Percentiles rank a stretch among this genome's conserved stretches.
These are phyloP conservation scores for Myopa tessellatipennis DNA, from an alignment of 2,888 invertebrate genomes.

Conservation along the genomic window DNA sequence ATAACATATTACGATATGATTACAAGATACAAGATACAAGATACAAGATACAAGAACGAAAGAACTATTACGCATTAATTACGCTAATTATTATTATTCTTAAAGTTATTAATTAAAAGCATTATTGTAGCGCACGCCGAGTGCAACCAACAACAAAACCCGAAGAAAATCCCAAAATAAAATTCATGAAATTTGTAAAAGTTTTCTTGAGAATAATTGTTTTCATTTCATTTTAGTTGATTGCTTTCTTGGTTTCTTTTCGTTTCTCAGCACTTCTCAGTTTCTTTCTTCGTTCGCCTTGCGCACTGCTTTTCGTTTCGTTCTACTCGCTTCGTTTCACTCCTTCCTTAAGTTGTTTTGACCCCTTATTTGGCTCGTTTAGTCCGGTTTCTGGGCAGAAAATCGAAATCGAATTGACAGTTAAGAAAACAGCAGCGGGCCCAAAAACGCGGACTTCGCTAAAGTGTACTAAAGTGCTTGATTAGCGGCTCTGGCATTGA, in stretches of 20 bases:
- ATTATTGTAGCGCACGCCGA: conserved; percentile 44
- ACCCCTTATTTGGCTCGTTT: neutral
- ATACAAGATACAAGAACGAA: conserved; percentile 24
- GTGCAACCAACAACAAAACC: conserved; percentile 30
- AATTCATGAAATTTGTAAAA: conserved; percentile 54
- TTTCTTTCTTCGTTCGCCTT: neutral
- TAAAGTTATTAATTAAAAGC: conserved; percentile 41
- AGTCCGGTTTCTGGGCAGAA: neutral
- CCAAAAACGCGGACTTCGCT: neutral
- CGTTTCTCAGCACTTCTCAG: neutral
- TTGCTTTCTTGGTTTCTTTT: neutral
- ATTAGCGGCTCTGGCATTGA: neutral
- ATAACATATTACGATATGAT: conserved; percentile 36
- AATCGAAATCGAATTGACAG: too few species aligned
- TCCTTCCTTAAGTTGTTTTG: neutral
- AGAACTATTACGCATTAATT: conserved; percentile 37
- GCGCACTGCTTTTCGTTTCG: neutral
- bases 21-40: conserved; percentile 12
- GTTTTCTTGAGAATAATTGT: conserved; percentile 48
- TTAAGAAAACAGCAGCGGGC: neutral
- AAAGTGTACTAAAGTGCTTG: neutral
- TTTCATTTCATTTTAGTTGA: conserved; percentile 4
- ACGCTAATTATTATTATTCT: conserved; percentile 30
- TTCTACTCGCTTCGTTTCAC: conserved; percentile 9
- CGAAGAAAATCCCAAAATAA: conserved; percentile 55